Base-by-base conservation (phyloP, 2,888 invertebrate species). In the Eupithecia subfuscata region DNA sequence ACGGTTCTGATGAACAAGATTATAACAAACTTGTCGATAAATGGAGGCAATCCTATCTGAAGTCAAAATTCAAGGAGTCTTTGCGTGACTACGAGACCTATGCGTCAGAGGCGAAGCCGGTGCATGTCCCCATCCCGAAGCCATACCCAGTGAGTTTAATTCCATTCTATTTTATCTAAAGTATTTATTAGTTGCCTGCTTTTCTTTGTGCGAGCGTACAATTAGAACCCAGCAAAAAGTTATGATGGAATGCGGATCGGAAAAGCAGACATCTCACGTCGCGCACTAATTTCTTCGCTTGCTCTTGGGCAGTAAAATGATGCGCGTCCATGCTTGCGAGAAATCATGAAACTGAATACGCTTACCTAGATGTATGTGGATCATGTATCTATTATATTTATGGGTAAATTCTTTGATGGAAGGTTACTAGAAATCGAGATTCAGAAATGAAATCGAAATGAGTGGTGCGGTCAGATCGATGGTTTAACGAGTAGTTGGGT, bases 241-340 rank as follows among this genome's bases (percentile, higher is more conserved):
- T 83, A 88, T 82, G 83, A 85, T 86, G 92, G 94, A 93, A 95
- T 95, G 94, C 94, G 94, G 94, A 94, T 93, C 89, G 90, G 89
- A 90, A 90, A 89, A 89, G 87, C 87, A 87, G 87, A 84, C 84
- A 85, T 82, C 86, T 87, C 86, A 86, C 94, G 92, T 94, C 92
- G 88, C 91, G 94, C 93, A 93, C 94, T 92, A 90, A 93, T 94
- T 94, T 94, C 87, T 84, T 90, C 90, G 89, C 86, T 89, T 90
- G 88, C 85, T 86, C 86, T 89, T 88, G 86, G 87, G 79, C 86
- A 88, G 90, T 90, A 89, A 91, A 90, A 90, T 90, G 89, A 91
- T 86, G 90, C 89, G 90, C 87, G 88, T 86, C 87, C 88, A 85
- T 86, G 87, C 83, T 82, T 82, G 79, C 83, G 92, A 90, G 94